These are phyloP conservation scores for Neomorphus geoffroyi DNA, from an alignment of 2,797 vertebrate genomes.

Conservation along the genomic window DNA sequence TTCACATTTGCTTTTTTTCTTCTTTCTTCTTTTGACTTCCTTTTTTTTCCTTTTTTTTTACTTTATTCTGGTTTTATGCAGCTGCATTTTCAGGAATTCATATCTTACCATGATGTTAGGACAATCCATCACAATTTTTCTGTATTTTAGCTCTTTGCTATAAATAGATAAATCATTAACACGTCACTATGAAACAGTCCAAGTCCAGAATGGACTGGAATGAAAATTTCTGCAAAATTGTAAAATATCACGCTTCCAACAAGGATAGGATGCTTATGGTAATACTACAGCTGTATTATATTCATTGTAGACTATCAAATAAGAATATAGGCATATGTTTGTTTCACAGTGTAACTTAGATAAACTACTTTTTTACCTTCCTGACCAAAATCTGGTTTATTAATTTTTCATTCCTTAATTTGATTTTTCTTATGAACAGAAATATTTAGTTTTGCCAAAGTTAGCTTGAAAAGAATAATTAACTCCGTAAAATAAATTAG, in stretches of 20 bases:
- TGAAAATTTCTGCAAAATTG: background rate
- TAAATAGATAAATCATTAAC: background rate
- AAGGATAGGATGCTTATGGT: background rate
- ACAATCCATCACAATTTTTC: background rate
- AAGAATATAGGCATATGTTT: background rate
- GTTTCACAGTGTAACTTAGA: background rate
- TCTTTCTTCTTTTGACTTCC: background rate
- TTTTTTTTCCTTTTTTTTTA: background rate
- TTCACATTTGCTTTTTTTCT: background rate
- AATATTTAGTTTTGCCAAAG: conserved; percentile 41
- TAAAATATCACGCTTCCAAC: background rate
- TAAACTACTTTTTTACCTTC: conserved; percentile 1
- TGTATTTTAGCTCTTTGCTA: background rate
- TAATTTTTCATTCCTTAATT: background rate
- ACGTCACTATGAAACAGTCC: background rate
- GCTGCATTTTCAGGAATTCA: background rate
- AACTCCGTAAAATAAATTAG: conserved; percentile 57
- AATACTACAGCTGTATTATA: background rate
- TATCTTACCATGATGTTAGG: background rate
- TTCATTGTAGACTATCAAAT: background rate
- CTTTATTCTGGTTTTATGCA: background rate
- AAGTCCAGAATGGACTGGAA: background rate
- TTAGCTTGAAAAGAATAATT: conserved; percentile 44
- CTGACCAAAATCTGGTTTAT: conserved; percentile 27
- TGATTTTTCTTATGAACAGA: conserved; percentile 19